These are phyloP conservation scores for Paratilapia polleni DNA, from an alignment of 2,113 vertebrate genomes.

Conservation along the genomic window DNA sequence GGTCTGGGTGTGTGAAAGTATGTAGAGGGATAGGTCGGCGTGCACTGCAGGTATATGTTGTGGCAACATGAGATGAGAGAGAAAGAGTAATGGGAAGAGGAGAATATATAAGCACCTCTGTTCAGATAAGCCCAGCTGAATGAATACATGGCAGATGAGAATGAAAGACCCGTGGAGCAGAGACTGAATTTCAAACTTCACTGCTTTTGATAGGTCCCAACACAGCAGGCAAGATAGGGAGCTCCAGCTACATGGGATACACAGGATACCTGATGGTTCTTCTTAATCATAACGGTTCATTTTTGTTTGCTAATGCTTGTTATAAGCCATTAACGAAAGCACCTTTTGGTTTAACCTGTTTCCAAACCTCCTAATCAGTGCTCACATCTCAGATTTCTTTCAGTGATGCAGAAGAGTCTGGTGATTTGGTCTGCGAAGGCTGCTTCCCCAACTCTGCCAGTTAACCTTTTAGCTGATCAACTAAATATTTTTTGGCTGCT, in stretches of 20 bases:
- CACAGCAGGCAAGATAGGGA: conserved; percentile 4
- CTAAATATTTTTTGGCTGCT: not conserved
- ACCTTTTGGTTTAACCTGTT: not conserved
- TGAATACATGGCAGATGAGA: conserved; percentile 27
- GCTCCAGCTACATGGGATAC: not conserved
- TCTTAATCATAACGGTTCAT: not conserved
- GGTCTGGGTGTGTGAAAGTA: conserved; percentile 9
- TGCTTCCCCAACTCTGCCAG: not conserved
- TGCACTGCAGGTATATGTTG: conserved; percentile 42
- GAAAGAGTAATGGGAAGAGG: not conserved
- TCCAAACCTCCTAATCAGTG: not conserved
- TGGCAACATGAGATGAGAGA: not conserved
- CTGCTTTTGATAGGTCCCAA: not conserved
- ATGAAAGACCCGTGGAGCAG: conserved; percentile 9
- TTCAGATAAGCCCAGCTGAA: conserved; percentile 37
- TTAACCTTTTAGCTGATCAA: not conserved
- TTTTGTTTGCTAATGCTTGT: not conserved
- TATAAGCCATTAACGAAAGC: not conserved
- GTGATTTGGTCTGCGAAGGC: not conserved
- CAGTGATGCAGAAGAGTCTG: not conserved
- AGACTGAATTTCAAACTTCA: conserved; percentile 41
- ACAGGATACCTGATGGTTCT: not conserved
- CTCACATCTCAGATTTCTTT: not conserved
- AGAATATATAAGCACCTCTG: conserved; percentile 37
- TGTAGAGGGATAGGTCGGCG: conserved; percentile 11